A percentile compares a stretch with the other conserved stretches of the same genome.
Conservation (phyloP, 2,888 invertebrate genomes). For the Troides oblongomaculatus region DNA sequence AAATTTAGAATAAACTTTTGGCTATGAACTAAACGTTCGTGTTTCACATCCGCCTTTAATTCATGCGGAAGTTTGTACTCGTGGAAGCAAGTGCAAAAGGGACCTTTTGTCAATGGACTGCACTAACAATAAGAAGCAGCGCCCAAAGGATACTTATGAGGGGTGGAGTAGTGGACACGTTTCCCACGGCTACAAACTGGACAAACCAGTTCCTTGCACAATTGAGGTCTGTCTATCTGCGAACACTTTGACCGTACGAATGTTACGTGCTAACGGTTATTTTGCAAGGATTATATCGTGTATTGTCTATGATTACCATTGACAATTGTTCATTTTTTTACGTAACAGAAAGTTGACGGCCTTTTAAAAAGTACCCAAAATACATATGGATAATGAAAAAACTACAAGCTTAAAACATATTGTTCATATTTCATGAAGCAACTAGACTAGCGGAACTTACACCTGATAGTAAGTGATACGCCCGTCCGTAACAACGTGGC, state of each 20-base stretch:
- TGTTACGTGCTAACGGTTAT: slow-evolving; percentile 53
- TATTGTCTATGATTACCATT: slow-evolving; percentile 43
- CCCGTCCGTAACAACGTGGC: no score
- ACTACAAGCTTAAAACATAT: no score
- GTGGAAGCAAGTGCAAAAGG: slow-evolving; percentile 45
- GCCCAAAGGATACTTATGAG: slow-evolving; percentile 29
- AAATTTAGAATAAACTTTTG: not conserved
- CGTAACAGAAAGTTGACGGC: not conserved
- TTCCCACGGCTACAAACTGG: slow-evolving; percentile 67
- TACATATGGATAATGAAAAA: no score
- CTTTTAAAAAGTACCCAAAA: not conserved
- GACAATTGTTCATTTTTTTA: not conserved
- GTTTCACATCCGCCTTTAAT: slow-evolving; percentile 31
- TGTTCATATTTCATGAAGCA: no score
- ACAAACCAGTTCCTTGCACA: slow-evolving; percentile 61
- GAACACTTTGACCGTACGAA: slow-evolving; percentile 44
- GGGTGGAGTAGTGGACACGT: slow-evolving; percentile 53
- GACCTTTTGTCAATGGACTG: slow-evolving; percentile 25
- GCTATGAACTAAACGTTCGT: slow-evolving; percentile 30
- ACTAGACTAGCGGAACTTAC: no score
- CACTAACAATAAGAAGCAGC: slow-evolving; percentile 17
- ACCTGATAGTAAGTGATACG: no score
- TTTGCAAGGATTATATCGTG: slow-evolving; percentile 49
- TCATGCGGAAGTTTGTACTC: slow-evolving; percentile 9
- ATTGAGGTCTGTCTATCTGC: slow-evolving; percentile 44